Evolutionary conservation across 2,797 vertebrate species (phyloP).

Genomic region (Pelobates cultripes): DNA sequence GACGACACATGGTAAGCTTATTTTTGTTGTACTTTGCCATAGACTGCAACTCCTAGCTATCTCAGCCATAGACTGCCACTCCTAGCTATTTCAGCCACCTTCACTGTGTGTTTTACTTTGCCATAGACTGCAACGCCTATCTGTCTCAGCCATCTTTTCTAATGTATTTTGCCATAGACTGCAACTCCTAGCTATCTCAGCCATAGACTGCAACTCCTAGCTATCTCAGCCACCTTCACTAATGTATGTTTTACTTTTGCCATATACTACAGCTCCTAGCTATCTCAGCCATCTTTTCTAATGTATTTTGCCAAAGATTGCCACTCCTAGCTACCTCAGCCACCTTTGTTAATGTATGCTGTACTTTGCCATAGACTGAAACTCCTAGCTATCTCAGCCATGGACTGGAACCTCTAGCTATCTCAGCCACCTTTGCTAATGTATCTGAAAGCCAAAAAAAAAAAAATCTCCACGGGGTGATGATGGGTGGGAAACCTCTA

Average conservation of each 20-base stretch:
- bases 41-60: not conserved
- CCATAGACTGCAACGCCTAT: too few species aligned
- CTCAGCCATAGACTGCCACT: not conserved
- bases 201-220: not conserved
- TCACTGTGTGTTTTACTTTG: not conserved
- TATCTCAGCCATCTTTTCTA: not conserved
- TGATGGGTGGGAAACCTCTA: too few species aligned
- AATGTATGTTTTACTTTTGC: too few species aligned
- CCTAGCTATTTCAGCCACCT: not conserved
- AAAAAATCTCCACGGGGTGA: too few species aligned
- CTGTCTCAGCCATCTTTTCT: not conserved
- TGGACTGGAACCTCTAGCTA: too few species aligned
- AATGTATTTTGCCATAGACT: not conserved
- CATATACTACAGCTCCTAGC: not conserved
- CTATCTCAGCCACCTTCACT: too few species aligned
- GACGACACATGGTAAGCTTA: conserved; percentile 74
- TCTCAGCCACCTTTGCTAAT: too few species aligned
- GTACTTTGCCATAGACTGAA: not conserved
- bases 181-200: not conserved
- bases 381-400: not conserved
- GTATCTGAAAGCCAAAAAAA: too few species aligned
- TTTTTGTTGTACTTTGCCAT: not conserved
- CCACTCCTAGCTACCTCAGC: too few species aligned
- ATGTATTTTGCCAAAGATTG: not conserved
- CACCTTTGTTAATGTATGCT: too few species aligned